phyloP scores from a whole-genome alignment of 2,888 invertebrate species.

The Trachelus iudaicus region DNA sequence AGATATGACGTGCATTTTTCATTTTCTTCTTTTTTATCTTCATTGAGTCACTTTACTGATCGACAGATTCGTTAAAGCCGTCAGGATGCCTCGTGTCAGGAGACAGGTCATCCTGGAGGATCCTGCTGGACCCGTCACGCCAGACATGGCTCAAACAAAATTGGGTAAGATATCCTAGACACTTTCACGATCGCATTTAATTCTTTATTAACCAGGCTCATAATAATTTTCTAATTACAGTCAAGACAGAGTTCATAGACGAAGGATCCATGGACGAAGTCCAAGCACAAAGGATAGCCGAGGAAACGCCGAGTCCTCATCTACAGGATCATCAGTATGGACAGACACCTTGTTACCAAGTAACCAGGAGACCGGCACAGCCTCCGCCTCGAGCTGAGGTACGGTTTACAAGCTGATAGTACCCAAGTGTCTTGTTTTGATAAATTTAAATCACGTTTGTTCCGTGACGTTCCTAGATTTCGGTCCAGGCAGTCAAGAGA shows the following conservation, averaged over 20 bases:
- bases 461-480: constrained; percentile 44
- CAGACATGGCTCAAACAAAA: constrained; percentile 63
- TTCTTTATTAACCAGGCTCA: not conserved
- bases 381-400: constrained; percentile 63
- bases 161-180: constrained; percentile 45
- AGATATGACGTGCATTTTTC: constrained; percentile 23
- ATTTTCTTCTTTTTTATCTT: constrained; percentile 20
- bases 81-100: constrained; percentile 62
- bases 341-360: constrained; percentile 74
- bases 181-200: not conserved
- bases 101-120: constrained; percentile 64
- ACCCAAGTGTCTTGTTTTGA: not conserved
- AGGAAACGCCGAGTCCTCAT: constrained; percentile 76
- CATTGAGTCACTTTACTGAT: constrained; percentile 14
- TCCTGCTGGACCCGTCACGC: constrained; percentile 62
- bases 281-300: constrained; percentile 60
- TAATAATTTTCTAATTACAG: constrained; percentile 17
- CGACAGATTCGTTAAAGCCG: constrained; percentile 26
- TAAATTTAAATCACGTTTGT: not conserved
- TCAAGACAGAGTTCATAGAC: constrained; percentile 60
- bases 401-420: not conserved
- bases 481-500: constrained; percentile 80
- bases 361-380: constrained; percentile 56
- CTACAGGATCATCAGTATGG: constrained; percentile 90
- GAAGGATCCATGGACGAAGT: constrained; percentile 59